Conservation (phyloP, 2,888 invertebrate species). For the Alloplasta piceator region DNA sequence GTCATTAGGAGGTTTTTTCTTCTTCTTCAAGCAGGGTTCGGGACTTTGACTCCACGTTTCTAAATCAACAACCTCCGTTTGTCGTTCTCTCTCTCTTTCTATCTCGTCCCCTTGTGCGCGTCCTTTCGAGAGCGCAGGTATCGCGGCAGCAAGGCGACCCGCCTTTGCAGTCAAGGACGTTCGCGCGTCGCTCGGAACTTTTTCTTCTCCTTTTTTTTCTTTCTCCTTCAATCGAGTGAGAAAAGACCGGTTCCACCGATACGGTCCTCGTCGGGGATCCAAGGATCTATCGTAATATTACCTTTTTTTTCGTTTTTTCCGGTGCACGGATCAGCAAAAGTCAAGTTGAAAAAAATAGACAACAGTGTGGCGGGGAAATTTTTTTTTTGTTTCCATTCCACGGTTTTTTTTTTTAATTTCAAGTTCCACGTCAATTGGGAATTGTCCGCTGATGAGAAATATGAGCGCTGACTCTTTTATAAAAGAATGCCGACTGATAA, state of each 20-base stretch:
- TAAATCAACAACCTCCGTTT: conserved; percentile 37
- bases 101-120: conserved; percentile 48
- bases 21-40: neutral
- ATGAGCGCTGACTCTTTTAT: too few species aligned
- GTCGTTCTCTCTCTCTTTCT: conserved; percentile 25
- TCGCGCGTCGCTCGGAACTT: neutral
- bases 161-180: conserved; percentile 38
- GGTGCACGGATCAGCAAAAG: too few species aligned
- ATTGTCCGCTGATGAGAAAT: too few species aligned
- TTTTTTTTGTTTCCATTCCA: too few species aligned
- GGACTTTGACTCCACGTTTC: conserved; percentile 34
- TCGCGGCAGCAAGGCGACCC: conserved; percentile 17
- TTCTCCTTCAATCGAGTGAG: neutral
- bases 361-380: too few species aligned
- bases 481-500: too few species aligned
- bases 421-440: too few species aligned
- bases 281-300: neutral
- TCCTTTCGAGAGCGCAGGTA: neutral
- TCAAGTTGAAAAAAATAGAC: too few species aligned
- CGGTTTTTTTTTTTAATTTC: too few species aligned
- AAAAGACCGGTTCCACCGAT: neutral
- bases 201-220: conserved; percentile 5
- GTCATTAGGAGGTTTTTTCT: neutral
- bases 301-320: neutral
- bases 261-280: neutral